phyloP scores from a whole-genome alignment of 2,797 vertebrate genomes.

The Dicrostonyx torquatus region DNA sequence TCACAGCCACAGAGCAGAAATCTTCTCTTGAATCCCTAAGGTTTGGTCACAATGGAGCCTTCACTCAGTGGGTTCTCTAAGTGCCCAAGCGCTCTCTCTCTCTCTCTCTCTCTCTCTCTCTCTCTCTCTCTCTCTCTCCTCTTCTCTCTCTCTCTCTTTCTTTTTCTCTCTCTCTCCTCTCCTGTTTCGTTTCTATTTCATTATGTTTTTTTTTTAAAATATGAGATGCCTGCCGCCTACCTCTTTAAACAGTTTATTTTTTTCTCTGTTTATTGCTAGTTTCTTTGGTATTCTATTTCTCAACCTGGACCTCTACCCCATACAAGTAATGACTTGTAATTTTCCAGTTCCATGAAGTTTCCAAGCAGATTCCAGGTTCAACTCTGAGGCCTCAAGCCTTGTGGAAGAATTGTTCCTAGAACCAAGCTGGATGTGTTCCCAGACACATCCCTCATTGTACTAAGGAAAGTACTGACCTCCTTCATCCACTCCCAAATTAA shows the following conservation, averaged over 20 bases:
- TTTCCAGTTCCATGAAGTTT: not conserved
- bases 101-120: not conserved
- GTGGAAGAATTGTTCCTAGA: not conserved
- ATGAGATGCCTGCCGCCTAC: not conserved
- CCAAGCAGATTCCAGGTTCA: not conserved
- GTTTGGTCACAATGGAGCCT: not conserved
- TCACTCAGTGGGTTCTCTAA: not conserved
- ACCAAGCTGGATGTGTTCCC: not conserved
- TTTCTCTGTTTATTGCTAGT: not conserved
- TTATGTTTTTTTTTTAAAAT: not conserved
- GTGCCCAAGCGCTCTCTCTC: not conserved
- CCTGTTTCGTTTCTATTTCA: not conserved
- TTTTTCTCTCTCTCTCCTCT: not conserved
- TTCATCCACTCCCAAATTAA: not conserved
- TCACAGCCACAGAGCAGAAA: not conserved
- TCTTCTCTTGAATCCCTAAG: not conserved
- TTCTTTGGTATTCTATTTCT: conserved; percentile 10
- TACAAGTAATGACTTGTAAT: not conserved
- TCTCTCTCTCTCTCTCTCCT: not conserved
- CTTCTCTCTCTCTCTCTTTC: not conserved
- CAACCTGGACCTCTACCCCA: not conserved
- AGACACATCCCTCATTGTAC: not conserved
- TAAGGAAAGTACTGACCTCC: not conserved
- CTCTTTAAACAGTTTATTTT: not conserved
- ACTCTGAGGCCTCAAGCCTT: not conserved